Conservation (phyloP, 2,797 vertebrate genomes). For the Pseudomugil tenellus region DNA sequence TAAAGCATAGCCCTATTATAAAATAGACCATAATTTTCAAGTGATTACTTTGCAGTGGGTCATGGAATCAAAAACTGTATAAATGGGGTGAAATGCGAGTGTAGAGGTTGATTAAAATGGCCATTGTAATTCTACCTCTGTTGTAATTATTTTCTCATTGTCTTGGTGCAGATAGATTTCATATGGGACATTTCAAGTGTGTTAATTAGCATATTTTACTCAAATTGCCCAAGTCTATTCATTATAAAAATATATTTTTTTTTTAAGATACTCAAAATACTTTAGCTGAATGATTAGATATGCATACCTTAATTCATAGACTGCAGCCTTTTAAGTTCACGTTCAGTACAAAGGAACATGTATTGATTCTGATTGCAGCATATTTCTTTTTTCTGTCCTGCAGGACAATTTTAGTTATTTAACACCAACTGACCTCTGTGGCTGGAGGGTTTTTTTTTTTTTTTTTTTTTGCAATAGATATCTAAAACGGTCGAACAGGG, state of each 20-base stretch:
- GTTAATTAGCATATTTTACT: constrained; percentile 86
- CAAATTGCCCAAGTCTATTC: constrained; percentile 73
- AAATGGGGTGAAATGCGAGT: constrained; percentile 88
- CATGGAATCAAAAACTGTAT: constrained; percentile 87
- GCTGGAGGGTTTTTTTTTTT: constrained; percentile 11
- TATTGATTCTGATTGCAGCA: constrained; percentile 45
- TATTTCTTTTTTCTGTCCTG: constrained; percentile 16
- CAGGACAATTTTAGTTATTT: constrained; percentile 9
- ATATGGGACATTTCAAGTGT: constrained; percentile 83
- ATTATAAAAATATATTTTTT: constrained; percentile 62
- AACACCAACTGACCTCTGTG: constrained; percentile 39
- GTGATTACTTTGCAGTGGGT: constrained; percentile 89
- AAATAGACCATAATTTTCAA: constrained; percentile 86
- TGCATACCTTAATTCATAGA: constrained; percentile 63
- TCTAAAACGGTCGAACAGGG: background rate
- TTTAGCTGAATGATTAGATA: constrained; percentile 78
- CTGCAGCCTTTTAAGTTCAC: constrained; percentile 50
- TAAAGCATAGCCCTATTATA: constrained; percentile 82
- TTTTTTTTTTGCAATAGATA: constrained; percentile 7
- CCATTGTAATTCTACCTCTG: constrained; percentile 87
- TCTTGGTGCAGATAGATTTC: constrained; percentile 86
- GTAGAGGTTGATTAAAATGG: constrained; percentile 88
- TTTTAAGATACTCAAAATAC: constrained; percentile 76
- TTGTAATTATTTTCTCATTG: constrained; percentile 89
- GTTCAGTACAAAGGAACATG: constrained; percentile 45